Evolutionary conservation across 2,113 vertebrate genomes (phyloP).

Genomic region (Cyanoderma ruficeps): DNA sequence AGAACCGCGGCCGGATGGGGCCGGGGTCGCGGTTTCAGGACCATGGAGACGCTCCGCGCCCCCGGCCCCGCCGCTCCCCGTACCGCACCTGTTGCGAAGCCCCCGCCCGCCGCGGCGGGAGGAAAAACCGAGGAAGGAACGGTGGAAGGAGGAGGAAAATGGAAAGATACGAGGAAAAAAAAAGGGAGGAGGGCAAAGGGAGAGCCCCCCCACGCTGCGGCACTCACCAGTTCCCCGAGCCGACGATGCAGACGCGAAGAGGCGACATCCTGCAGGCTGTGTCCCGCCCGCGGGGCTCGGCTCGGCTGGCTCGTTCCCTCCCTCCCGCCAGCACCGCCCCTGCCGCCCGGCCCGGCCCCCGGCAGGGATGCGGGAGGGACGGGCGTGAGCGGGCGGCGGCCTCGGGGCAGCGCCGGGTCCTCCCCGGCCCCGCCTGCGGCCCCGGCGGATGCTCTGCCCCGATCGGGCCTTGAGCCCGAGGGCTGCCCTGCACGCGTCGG

Average conservation of each 20-base stretch:
- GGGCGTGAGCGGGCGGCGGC: not conserved
- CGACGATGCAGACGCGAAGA: constrained; percentile 81
- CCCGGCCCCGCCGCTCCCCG: not conserved
- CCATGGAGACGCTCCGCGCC: not conserved
- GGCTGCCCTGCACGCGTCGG: too few species aligned
- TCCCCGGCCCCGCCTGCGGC: not conserved
- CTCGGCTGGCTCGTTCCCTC: not conserved
- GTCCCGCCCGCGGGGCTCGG: not conserved
- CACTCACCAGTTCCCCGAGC: constrained; percentile 85
- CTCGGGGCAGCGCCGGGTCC: not conserved
- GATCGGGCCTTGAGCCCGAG: not conserved
- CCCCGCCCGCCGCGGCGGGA: not conserved
- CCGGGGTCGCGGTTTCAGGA: not conserved
- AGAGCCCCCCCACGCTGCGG: not conserved
- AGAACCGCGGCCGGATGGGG: not conserved
- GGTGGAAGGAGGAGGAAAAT: not conserved
- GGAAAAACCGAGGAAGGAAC: not conserved
- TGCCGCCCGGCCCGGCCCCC: not conserved
- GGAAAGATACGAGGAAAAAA: not conserved
- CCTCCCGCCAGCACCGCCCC: not conserved
- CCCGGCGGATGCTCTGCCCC: not conserved
- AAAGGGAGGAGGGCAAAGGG: not conserved
- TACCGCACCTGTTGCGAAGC: not conserved
- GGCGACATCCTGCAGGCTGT: constrained; percentile 39
- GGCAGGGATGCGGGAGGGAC: not conserved